Base-by-base conservation (phyloP, 2,888 invertebrate species). In the Rhamphomyia laevipes region DNA sequence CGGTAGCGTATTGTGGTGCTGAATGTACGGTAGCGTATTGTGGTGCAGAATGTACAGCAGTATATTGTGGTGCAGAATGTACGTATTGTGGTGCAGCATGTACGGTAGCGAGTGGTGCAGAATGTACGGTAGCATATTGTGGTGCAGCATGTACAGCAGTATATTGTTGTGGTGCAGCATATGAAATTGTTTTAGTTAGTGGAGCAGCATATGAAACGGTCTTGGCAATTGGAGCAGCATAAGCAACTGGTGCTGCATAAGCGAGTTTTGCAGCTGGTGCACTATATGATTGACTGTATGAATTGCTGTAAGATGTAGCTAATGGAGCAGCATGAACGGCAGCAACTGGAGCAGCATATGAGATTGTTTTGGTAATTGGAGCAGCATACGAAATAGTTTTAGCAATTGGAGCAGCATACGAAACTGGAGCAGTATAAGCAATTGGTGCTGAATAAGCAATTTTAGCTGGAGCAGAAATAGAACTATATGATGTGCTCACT, bases 281-380 rank as follows among this genome's bases (percentile, higher is more conserved):
- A n/a, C 23, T 27, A 27, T 27, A 27, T 27, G 23, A 27, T 7
- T 27, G 23, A 27, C 23, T 27, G 23, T 7, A 27, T 7, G 23
- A 27, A 27, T 27, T 53, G 42, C 51, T 55, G 54, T 53, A 53
- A 30, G 57, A 40, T 33, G 44, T 30, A 12, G 47, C 48, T 11
- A 56, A 53, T 15, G 56, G 56, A 44, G 54, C 52, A 51, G 46
- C 46, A 33, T 47, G 43, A n/a, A 58, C 51, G 41, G 51, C 51
- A 42, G 50, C 42, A 35, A 48, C 42, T 21, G 52, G 46, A 11
- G 52, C 50, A 21, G 51, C 41, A 45, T 52, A 53, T 27, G 23
- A 27, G 23, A 27, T 27, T 7, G 23, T 27, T 27, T 27, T 27
- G 9, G 23, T 9, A 27, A 27, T 9, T 27, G 23, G 23, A 6